Conservation (phyloP, 2,888 invertebrate genomes). For the Phortica magna region DNA sequence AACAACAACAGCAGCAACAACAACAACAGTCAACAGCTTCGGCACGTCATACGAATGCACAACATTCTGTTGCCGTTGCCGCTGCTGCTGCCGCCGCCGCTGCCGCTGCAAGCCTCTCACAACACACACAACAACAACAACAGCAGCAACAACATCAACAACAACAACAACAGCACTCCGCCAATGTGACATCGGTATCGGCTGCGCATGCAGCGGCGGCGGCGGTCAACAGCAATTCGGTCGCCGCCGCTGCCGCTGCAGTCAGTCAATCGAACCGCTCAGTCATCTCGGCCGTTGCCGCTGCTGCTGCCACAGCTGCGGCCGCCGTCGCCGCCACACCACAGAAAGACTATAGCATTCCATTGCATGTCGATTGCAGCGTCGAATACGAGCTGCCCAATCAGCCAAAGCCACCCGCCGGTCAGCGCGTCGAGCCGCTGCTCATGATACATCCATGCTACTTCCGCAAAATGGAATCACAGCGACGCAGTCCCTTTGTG, state of each 20-base stretch:
- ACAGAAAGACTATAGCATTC: conserved; percentile 90
- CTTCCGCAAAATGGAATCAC: conserved; percentile 91
- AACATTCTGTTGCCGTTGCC: neutral
- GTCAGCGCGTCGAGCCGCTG: conserved; percentile 89
- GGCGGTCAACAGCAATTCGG: conserved; percentile 42
- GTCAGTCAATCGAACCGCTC: conserved; percentile 19
- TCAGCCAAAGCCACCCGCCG: conserved; percentile 91
- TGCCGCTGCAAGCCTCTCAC: conserved; percentile 3
- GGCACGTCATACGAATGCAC: conserved; percentile 5
- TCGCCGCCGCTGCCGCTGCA: conserved; percentile 36
- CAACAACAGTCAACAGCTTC: conserved; percentile 39
- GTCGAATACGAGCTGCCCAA: conserved; percentile 94
- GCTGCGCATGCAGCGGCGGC: conserved; percentile 60
- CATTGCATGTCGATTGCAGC: conserved; percentile 93
- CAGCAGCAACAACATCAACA: conserved; percentile 42
- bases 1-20: conserved; percentile 52
- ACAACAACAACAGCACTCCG: conserved; percentile 32
- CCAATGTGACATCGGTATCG: conserved; percentile 17
- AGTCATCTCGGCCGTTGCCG: conserved; percentile 33
- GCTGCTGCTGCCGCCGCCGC: conserved; percentile 5
- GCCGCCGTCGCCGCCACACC: conserved; percentile 78
- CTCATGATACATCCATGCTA: conserved; percentile 94
- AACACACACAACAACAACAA: conserved; percentile 47
- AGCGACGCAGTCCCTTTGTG: conserved; percentile 89
- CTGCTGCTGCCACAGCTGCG: conserved; percentile 71